These are phyloP conservation scores for Noctua janthe DNA, from an alignment of 2,888 invertebrate species.

Conservation along the genomic window DNA sequence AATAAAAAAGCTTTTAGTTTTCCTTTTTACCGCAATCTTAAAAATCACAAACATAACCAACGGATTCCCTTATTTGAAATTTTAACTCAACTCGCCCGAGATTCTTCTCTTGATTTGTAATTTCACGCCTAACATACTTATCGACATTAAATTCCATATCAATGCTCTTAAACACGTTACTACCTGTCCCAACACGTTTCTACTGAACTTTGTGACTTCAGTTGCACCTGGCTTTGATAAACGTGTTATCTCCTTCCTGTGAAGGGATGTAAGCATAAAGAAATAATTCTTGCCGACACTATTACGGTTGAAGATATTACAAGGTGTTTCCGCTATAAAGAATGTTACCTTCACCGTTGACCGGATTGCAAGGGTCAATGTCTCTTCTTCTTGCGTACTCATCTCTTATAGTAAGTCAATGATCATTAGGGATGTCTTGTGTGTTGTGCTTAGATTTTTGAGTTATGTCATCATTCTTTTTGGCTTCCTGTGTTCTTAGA, in stretches of 20 bases:
- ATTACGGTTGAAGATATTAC: slow-evolving; percentile 29
- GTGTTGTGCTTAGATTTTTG: neutral
- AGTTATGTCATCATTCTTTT: neutral
- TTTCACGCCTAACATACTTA: slow-evolving; percentile 15
- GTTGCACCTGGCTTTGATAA: slow-evolving; percentile 59
- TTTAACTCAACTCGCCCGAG: neutral
- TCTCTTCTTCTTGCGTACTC: slow-evolving; percentile 23
- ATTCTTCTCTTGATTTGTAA: neutral
- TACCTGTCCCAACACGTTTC: slow-evolving; percentile 50
- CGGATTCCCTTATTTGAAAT: neutral
- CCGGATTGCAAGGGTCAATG: slow-evolving; percentile 41
- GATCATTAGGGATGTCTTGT: slow-evolving; percentile 15
- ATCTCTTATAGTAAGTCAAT: slow-evolving; percentile 30
- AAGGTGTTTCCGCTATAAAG: slow-evolving; percentile 52
- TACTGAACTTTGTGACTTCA: slow-evolving; percentile 21
- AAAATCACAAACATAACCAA: too few species aligned
- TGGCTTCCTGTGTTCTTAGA: neutral
- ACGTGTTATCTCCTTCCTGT: slow-evolving; percentile 50
- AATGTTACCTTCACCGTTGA: slow-evolving; percentile 43
- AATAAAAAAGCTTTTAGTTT: too few species aligned
- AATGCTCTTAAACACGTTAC: slow-evolving; percentile 40
- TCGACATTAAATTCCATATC: slow-evolving; percentile 31
- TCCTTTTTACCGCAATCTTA: neutral
- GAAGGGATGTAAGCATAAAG: slow-evolving; percentile 3
- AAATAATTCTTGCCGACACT: slow-evolving; percentile 8